These are phyloP conservation scores for Listrodromus nycthemerus DNA, from an alignment of 2,888 invertebrate genomes.

Conservation along the genomic window DNA sequence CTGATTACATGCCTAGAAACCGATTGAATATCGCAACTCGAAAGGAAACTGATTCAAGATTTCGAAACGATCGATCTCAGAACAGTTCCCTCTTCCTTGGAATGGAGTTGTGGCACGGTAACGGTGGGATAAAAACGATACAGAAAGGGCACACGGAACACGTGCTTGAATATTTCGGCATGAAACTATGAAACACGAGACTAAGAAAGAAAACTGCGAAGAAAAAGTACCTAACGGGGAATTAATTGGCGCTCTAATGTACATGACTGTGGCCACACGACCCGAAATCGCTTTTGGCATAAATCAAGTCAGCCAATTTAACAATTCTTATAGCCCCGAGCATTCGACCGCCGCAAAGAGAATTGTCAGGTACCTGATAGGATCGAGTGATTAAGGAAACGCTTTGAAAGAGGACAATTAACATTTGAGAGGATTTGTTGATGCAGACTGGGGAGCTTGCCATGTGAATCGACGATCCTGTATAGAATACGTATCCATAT, in stretches of 20 bases:
- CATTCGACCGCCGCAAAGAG: slow-evolving; percentile 47
- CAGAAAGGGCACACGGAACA: slow-evolving; percentile 5
- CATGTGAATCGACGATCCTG: slow-evolving; percentile 51
- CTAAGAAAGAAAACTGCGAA: too few species aligned
- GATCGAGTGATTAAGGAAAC: slow-evolving; percentile 7
- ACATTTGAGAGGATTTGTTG: slow-evolving; percentile 29
- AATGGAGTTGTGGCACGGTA: slow-evolving; percentile 12
- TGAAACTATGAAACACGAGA: neutral
- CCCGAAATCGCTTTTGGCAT: neutral
- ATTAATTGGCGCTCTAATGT: neutral
- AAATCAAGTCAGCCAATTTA: neutral
- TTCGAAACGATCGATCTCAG: slow-evolving; percentile 39
- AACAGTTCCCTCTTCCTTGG: slow-evolving; percentile 8
- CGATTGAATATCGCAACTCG: neutral
- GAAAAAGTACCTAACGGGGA: too few species aligned
- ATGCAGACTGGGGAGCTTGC: slow-evolving; percentile 53
- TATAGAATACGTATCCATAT: slow-evolving; percentile 49
- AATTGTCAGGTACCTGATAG: slow-evolving; percentile 45
- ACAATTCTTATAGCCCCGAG: neutral
- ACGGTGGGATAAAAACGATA: neutral
- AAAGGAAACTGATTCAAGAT: neutral
- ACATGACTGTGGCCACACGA: neutral
- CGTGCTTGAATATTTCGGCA: neutral
- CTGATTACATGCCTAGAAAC: slow-evolving; percentile 13
- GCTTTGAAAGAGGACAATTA: neutral